These are phyloP conservation scores for Lithodes maja DNA, from an alignment of 2,888 invertebrate species.

Conservation along the genomic window DNA sequence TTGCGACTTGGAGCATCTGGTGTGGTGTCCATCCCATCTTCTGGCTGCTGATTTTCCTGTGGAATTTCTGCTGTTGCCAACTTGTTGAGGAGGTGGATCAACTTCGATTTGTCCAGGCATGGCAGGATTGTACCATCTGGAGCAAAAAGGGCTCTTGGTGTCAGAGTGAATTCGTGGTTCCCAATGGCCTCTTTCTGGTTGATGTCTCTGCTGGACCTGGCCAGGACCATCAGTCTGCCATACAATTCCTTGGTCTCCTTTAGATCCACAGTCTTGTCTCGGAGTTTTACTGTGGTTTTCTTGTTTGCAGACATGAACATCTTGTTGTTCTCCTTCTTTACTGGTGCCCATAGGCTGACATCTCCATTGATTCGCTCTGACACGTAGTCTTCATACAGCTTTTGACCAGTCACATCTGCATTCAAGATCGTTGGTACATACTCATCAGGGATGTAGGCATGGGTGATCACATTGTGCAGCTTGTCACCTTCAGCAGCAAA, in stretches of 20 bases:
- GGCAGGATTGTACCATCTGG: constrained; percentile 41
- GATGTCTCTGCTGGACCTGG: constrained; percentile 42
- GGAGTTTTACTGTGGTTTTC: constrained; percentile 40
- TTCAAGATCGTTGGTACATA: constrained; percentile 51
- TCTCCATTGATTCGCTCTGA: constrained; percentile 61
- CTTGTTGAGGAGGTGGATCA: constrained; percentile 37
- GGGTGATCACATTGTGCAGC: constrained; percentile 52
- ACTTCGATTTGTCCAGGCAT: constrained; percentile 45
- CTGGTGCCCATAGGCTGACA: constrained; percentile 44
- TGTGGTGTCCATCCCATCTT: constrained; percentile 39
- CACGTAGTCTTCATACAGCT: constrained; percentile 56
- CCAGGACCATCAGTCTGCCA: constrained; percentile 43
- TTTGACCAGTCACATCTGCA: constrained; percentile 55
- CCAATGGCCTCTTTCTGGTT: constrained; percentile 45
- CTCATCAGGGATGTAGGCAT: constrained; percentile 54
- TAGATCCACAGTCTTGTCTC: constrained; percentile 44
- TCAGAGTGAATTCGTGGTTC: constrained; percentile 39
- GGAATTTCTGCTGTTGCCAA: constrained; percentile 24
- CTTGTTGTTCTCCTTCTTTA: constrained; percentile 42
- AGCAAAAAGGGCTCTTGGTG: constrained; percentile 39
- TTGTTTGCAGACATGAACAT: constrained; percentile 42
- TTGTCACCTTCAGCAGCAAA: constrained; percentile 30
- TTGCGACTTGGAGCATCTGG: constrained; percentile 40
- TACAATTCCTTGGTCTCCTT: constrained; percentile 43
- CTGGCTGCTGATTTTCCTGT: constrained; percentile 39